phyloP scores from a whole-genome alignment of 2,113 vertebrate species.

The Mastomys natalensis region DNA sequence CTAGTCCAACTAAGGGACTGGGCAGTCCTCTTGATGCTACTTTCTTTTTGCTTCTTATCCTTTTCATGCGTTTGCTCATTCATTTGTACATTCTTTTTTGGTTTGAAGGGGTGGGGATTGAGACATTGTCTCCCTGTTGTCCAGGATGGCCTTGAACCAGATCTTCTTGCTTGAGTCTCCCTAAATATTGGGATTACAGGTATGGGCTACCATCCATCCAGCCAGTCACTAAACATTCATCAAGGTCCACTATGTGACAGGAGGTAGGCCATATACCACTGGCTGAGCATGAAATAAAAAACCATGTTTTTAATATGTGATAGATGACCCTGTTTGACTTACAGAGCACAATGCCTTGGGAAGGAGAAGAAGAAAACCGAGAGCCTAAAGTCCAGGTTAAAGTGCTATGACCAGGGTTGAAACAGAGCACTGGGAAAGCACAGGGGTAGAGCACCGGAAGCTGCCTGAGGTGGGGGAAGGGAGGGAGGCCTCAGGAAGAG shows the following conservation, averaged over 20 bases:
- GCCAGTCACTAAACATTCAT: not conserved
- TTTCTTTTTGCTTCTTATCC: not conserved
- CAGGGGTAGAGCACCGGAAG: not conserved
- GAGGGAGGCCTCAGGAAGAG: conserved; percentile 48
- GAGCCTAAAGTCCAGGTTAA: not conserved
- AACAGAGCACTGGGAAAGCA: not conserved
- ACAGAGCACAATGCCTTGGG: not conserved
- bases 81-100: not conserved
- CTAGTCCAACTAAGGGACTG: not conserved
- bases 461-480: not conserved
- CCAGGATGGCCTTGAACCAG: not conserved
- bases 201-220: not conserved
- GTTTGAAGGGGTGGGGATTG: not conserved
- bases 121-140: not conserved
- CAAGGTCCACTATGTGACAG: not conserved
- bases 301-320: not conserved
- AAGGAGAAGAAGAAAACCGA: not conserved
- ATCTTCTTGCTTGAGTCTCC: not conserved
- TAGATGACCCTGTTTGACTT: not conserved
- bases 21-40: not conserved
- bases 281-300: not conserved
- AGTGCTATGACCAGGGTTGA: not conserved
- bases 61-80: not conserved
- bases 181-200: not conserved
- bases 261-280: not conserved